Conservation (phyloP, 1,140 invertebrate species). For the Lepidurus apus region DNA sequence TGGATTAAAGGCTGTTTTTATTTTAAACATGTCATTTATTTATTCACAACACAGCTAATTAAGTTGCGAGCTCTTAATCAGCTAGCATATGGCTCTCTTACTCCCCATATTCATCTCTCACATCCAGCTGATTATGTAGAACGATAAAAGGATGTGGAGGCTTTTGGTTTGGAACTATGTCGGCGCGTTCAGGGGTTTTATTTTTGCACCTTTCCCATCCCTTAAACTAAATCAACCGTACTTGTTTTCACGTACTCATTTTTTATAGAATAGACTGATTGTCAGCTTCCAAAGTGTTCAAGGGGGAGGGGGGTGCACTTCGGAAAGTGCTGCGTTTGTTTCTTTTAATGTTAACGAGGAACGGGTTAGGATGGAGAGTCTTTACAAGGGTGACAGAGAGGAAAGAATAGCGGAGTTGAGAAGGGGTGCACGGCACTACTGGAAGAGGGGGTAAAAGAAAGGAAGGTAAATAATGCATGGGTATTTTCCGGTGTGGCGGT, state of each 20-base stretch:
- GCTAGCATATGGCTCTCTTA: slow-evolving; percentile 1
- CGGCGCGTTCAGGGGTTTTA: not conserved
- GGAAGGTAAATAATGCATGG: not conserved
- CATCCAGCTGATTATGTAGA: not conserved
- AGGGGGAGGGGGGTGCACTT: too few relatives aligned
- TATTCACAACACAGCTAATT: slow-evolving; percentile 16
- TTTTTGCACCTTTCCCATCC: not conserved
- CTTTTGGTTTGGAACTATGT: not conserved
- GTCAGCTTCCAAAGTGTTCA: not conserved
- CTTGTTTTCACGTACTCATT: too few relatives aligned
- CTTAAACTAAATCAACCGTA: too few relatives aligned
- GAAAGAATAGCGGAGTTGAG: not conserved
- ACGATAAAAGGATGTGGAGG: not conserved
- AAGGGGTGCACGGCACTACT: not conserved
- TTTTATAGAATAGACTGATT: not conserved
- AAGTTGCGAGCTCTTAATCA: slow-evolving; percentile 2
- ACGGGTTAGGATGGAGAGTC: not conserved
- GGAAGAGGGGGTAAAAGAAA: not conserved
- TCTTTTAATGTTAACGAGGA: not conserved
- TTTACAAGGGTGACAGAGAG: not conserved
- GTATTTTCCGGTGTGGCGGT: not conserved
- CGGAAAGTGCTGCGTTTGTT: too few relatives aligned
- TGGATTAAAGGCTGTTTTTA: not conserved
- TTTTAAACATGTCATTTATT: slow-evolving; percentile 20
- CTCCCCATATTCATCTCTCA: not conserved